phyloP scores from a whole-genome alignment of 2,888 invertebrate species.

The Dicranocentrus wangi region DNA sequence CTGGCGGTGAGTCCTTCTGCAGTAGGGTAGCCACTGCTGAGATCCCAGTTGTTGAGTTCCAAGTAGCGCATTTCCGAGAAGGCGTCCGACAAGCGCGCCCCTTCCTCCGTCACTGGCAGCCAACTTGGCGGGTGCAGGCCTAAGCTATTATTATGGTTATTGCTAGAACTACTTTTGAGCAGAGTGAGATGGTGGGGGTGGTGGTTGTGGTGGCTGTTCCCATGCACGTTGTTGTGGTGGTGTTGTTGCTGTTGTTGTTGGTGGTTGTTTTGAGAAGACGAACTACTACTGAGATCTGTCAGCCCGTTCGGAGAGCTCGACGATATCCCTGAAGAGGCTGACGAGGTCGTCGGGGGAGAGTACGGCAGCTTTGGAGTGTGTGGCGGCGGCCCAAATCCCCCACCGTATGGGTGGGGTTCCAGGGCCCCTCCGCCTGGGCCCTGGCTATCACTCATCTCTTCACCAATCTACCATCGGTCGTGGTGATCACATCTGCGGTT shows the following conservation, averaged over 20 bases:
- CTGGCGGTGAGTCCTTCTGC: constrained; percentile 67
- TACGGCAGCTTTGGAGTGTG: constrained; percentile 62
- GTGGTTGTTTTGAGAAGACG: too few relatives aligned
- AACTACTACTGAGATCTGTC: constrained; percentile 51
- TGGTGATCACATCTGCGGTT: constrained; percentile 53
- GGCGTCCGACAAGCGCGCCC: constrained; percentile 66
- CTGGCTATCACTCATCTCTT: constrained; percentile 77
- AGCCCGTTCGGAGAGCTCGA: constrained; percentile 29
- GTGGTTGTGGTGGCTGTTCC: not conserved
- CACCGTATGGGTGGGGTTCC: constrained; percentile 74
- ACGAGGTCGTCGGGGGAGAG: constrained; percentile 54
- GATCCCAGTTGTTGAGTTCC: constrained; percentile 70
- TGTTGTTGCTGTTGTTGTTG: too few relatives aligned
- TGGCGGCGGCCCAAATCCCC: constrained; percentile 69
- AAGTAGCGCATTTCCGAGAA: constrained; percentile 72
- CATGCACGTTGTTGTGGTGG: constrained; percentile 28
- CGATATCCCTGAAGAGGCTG: not conserved
- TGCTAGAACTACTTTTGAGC: constrained; percentile 62
- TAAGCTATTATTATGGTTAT: constrained; percentile 15
- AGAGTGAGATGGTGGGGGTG: constrained; percentile 59
- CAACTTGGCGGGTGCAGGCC: constrained; percentile 29
- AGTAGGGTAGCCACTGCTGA: constrained; percentile 47
- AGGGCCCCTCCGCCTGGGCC: constrained; percentile 77
- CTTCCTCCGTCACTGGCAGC: constrained; percentile 44
- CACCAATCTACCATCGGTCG: constrained; percentile 54